Evolutionary conservation across 2,888 invertebrate genomes (phyloP).

Genomic region (Stratiomys singularior): DNA sequence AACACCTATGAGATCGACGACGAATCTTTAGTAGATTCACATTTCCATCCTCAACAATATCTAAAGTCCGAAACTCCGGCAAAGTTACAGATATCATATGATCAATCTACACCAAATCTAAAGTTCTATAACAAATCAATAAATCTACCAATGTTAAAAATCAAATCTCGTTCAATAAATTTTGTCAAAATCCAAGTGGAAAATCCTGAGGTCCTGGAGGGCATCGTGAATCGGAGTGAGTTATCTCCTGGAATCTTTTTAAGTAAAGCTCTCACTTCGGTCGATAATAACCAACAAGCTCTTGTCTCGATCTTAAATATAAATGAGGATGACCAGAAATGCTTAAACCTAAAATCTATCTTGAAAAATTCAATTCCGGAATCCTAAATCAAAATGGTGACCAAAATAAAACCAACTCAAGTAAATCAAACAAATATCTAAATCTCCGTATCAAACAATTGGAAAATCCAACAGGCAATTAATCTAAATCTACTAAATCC

Average conservation of each 20-base stretch:
- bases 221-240: conserved; percentile 3
- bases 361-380: not conserved
- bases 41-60: not conserved
- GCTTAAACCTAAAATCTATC: not conserved
- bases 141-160: not conserved
- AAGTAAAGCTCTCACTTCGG: not conserved
- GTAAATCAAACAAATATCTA: too few species aligned
- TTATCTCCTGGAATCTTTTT: not conserved
- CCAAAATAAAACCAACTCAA: too few species aligned
- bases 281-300: conserved; percentile 8
- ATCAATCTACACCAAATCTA: not conserved
- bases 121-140: not conserved
- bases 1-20: not conserved
- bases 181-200: not conserved
- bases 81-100: not conserved
- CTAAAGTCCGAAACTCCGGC: not conserved
- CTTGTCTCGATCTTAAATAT: not conserved
- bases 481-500: not conserved
- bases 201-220: conserved; percentile 10
- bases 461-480: too few species aligned
- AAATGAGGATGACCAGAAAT: not conserved
- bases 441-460: too few species aligned
- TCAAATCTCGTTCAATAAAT: not conserved
- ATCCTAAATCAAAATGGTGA: not conserved
- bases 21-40: not conserved